Percentiles rank a stretch among this genome's conserved stretches.
These are phyloP conservation scores for Drosophila nr. fundita DNA, from an alignment of 2,888 invertebrate species.

Conservation along the genomic window DNA sequence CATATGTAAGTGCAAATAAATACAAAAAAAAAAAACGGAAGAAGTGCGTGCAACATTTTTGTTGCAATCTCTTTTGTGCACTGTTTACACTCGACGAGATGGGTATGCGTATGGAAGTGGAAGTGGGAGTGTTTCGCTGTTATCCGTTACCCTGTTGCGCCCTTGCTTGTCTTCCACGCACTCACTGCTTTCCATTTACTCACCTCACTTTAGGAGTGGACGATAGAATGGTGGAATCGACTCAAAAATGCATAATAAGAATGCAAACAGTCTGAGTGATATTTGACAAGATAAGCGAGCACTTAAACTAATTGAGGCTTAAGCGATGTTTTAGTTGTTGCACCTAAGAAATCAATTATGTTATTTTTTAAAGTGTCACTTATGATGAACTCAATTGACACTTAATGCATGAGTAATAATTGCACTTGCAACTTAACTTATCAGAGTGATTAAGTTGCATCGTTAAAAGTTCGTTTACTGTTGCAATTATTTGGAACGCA, in stretches of 20 bases:
- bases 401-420: background rate
- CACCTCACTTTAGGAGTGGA: constrained; percentile 14
- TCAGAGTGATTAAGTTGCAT: background rate
- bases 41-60: constrained; percentile 37
- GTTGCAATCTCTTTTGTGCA: constrained; percentile 45
- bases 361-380: background rate
- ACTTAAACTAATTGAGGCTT: background rate
- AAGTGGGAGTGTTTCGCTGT: constrained; percentile 16
- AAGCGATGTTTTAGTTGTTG: background rate
- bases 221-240: constrained; percentile 13
- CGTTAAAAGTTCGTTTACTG: constrained; percentile 9
- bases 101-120: background rate
- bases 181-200: background rate
- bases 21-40: constrained; percentile 14
- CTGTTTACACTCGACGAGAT: constrained; percentile 21
- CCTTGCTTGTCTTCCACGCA: constrained; percentile 9
- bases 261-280: background rate
- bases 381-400: background rate
- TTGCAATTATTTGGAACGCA: constrained; percentile 1
- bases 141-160: constrained; percentile 32
- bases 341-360: background rate
- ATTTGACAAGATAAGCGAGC: background rate
- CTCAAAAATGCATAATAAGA: background rate
- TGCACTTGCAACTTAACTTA: background rate
- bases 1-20: background rate